These are phyloP conservation scores for Conger conger DNA, from an alignment of 2,113 vertebrate genomes.

Conservation along the genomic window DNA sequence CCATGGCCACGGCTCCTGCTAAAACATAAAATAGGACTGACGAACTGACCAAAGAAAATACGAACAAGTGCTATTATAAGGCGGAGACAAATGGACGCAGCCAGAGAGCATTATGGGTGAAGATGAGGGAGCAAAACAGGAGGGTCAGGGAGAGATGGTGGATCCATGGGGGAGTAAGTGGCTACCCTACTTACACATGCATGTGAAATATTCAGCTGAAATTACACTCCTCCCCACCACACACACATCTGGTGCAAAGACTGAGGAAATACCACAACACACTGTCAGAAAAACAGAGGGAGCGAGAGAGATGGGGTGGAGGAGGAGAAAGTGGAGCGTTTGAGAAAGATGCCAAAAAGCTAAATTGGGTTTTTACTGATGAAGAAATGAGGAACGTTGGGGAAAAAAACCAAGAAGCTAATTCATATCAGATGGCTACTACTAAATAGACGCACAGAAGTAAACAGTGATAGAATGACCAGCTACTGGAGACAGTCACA, in stretches of 20 bases:
- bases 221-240: constrained; percentile 86
- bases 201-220: constrained; percentile 36
- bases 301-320: not conserved
- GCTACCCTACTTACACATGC: too few relatives aligned
- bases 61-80: too few relatives aligned
- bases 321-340: not conserved
- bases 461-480: not conserved
- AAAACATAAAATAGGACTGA: too few relatives aligned
- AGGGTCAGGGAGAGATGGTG: too few relatives aligned
- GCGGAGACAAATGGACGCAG: too few relatives aligned
- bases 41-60: too few relatives aligned
- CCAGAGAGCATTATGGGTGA: too few relatives aligned
- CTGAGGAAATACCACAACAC: constrained; percentile 75
- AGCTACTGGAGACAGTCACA: too few relatives aligned
- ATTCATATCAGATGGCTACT: not conserved
- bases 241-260: constrained; percentile 91
- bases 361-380: not conserved
- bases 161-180: too few relatives aligned
- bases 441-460: not conserved
- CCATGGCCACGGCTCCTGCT: too few relatives aligned
- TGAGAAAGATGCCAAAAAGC: not conserved
- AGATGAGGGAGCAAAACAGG: too few relatives aligned
- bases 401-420: not conserved
- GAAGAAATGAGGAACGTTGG: not conserved
- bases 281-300: constrained; percentile 63